Base-by-base conservation (phyloP, 1,140 invertebrate species). In the Lysiphlebus fabarum region DNA sequence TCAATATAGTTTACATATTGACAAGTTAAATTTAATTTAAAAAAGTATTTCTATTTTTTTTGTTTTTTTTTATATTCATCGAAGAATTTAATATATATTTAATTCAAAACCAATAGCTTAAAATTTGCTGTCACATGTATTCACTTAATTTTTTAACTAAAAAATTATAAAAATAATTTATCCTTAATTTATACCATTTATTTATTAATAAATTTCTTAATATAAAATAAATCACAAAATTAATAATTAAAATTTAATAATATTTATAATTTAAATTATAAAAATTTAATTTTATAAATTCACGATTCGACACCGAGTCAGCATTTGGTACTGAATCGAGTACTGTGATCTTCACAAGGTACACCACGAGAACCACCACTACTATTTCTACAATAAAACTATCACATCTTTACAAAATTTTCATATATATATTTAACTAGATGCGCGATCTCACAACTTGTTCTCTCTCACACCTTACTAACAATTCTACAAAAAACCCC, bases 271-370 rank as follows among this genome's bases (percentile, higher is more conserved):
- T 26, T 26, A 26, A 26, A 26, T 26, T 26, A 2, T 26, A 2
- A 2, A 26, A 4, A 26, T 26, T 26, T 2, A 26, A 26, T 26
- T 26, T 26, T 26, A 26, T 26, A 26, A 26, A 26, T 26, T 2
- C 17, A 4, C 17, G 17, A n/a, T 41, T 59, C 58, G 43, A 53
- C 50, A 34, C 26, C 58, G 58, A 59, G 58, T 59, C 58, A 51
- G 51, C 43, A 7, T 54, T 59, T 54, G 34, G 58, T 11, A 59
- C 58, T 59, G 58, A 59, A 59, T 48, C 43, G 43, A 17, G 50
- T 7, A 48, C 58, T 36, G 58, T 40, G 51, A 59, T 45, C 40
- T 44, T 36, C 49, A 33, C 17, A 33, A 37, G 49, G 50, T 10
- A 41, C 47, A 59, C 58, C 50, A 48, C 44, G 42, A 59, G 41